Percentiles rank a stretch among this genome's conserved stretches.
phyloP scores from a whole-genome alignment of 2,797 vertebrate species.

The Hipposideros larvatus region DNA sequence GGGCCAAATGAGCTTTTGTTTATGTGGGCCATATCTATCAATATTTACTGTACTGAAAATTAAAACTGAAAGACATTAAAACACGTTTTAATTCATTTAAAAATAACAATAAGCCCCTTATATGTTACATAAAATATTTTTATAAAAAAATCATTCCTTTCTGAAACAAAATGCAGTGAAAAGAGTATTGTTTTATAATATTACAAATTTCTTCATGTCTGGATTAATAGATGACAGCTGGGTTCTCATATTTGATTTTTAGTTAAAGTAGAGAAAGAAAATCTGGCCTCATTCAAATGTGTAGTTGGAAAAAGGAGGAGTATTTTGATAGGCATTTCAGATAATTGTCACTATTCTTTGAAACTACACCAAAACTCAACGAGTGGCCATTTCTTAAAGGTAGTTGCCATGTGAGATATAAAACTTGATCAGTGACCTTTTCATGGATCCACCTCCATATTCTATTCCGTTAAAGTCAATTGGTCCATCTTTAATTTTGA shows the following conservation, averaged over 20 bases:
- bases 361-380: neutral
- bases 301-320: neutral
- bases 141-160: neutral
- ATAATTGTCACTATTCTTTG: neutral
- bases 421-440: neutral
- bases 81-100: neutral
- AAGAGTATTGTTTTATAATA: neutral
- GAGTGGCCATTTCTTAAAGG: neutral
- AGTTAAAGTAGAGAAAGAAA: too few species aligned
- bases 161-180: neutral
- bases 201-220: neutral
- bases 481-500: neutral
- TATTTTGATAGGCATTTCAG: neutral
- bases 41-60: neutral
- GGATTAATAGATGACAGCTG: neutral
- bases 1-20: neutral
- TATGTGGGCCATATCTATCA: neutral
- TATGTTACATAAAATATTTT: neutral
- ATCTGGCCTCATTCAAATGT: too few species aligned
- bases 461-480: neutral
- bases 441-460: neutral
- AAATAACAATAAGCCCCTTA: neutral
- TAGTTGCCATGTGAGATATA: neutral
- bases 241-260: too few species aligned
- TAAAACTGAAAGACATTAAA: slow-evolving; percentile 31